Evolutionary conservation across 2,113 vertebrate genomes (phyloP).

Genomic region (Oreochromis spilurus): DNA sequence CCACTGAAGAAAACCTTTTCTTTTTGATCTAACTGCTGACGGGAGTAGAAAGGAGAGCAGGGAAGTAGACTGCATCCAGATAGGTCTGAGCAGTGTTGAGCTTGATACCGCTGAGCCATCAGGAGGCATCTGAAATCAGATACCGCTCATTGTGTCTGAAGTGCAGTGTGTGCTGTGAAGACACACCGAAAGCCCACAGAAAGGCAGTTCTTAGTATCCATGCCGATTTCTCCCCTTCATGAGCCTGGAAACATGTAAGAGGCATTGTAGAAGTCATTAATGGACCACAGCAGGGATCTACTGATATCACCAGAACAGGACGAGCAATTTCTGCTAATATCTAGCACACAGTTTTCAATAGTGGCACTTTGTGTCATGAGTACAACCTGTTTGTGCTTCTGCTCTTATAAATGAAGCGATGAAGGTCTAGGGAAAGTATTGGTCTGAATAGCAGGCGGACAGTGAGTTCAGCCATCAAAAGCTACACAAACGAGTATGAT

Average conservation of each 20-base stretch:
- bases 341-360: background rate
- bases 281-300: background rate
- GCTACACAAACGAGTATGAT: background rate
- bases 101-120: background rate
- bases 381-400: background rate
- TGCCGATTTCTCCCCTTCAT: background rate
- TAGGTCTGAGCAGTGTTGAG: background rate
- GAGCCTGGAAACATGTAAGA: background rate
- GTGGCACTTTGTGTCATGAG: background rate
- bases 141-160: background rate
- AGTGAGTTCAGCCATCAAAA: background rate
- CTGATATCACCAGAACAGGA: background rate
- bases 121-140: slow-evolving; percentile 22
- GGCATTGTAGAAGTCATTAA: background rate
- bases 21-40: background rate
- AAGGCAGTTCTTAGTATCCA: background rate
- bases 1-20: background rate
- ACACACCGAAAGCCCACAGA: background rate
- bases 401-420: slow-evolving; percentile 11
- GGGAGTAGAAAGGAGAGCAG: background rate
- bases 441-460: background rate
- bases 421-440: slow-evolving; percentile 1
- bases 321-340: background rate
- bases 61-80: background rate
- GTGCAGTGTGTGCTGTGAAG: background rate